Conservation (phyloP, 2,888 invertebrate genomes). For the Pandemis cinnamomeana region DNA sequence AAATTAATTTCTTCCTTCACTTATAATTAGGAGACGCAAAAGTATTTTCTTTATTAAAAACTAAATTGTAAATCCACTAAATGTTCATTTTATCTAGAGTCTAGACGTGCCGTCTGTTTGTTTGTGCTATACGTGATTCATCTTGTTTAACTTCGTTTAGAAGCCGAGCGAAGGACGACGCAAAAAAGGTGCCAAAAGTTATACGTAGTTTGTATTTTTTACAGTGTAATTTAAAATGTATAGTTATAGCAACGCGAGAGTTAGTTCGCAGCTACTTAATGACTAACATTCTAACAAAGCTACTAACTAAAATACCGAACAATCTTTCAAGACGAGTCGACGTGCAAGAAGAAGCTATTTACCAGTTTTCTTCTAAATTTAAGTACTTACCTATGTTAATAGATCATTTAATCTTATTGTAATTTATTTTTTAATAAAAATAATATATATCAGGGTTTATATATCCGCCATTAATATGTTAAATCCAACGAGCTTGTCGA, state of each 20-base stretch:
- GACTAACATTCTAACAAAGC: too few relatives aligned
- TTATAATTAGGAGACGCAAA: not conserved
- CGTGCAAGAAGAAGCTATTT: not conserved
- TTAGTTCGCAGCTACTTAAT: not conserved
- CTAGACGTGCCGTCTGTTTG: conserved; percentile 6
- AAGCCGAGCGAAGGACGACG: not conserved
- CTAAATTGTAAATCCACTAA: not conserved
- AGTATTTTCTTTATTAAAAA: not conserved
- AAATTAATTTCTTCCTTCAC: too few relatives aligned
- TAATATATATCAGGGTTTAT: not conserved
- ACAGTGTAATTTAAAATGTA: too few relatives aligned
- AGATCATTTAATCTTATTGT: too few relatives aligned
- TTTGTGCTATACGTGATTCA: conserved; percentile 9
- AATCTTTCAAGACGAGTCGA: not conserved
- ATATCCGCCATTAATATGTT: not conserved
- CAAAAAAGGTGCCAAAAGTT: conserved; percentile 9
- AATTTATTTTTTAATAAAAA: not conserved
- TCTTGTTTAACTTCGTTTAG: conserved; percentile 14
- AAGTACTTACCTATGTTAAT: too few relatives aligned
- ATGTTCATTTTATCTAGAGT: not conserved
- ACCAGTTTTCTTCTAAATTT: not conserved
- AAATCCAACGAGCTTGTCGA: conserved; percentile 11
- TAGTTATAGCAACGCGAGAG: not conserved
- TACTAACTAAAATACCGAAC: too few relatives aligned
- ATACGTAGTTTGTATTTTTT: not conserved